Conservation (phyloP, 2,797 vertebrate genomes). For the Hypotaenidia philippensis region DNA sequence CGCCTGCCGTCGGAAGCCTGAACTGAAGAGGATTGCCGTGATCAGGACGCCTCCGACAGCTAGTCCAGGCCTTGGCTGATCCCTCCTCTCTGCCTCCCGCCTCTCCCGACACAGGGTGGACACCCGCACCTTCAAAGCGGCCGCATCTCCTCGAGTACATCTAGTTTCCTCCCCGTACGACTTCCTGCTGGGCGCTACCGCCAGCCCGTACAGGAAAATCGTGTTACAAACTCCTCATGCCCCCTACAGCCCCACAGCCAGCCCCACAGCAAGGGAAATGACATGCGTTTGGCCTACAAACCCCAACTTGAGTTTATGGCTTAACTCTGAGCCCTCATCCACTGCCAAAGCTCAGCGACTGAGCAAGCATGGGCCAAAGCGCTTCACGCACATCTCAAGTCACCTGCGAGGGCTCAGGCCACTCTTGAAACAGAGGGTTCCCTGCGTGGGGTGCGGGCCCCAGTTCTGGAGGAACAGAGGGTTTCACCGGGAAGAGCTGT, state of each 20-base stretch:
- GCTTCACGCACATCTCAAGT: background rate
- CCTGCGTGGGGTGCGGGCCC: background rate
- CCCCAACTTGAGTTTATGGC: background rate
- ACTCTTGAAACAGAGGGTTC: background rate
- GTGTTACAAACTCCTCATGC: background rate
- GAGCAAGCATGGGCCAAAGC: background rate
- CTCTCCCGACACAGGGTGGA: rapidly evolving
- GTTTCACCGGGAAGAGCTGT: slow-evolving; percentile 11
- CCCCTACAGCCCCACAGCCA: background rate
- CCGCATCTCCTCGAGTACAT: rapidly evolving
- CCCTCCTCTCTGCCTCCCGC: background rate
- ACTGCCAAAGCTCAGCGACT: background rate
- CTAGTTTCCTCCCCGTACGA: rapidly evolving
- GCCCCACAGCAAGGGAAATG: background rate
- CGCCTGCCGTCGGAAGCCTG: slow-evolving; percentile 25
- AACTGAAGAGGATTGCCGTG: background rate
- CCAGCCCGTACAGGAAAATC: background rate
- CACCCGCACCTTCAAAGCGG: background rate
- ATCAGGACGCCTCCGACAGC: rapidly evolving
- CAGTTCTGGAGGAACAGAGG: background rate
- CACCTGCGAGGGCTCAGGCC: background rate
- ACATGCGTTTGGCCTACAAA: background rate
- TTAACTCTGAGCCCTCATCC: background rate
- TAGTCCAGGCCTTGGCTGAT: rapidly evolving
- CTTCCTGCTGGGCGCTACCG: background rate